A percentile compares a stretch with the other conserved stretches of the same genome.
Conservation (phyloP, 2,797 vertebrate genomes). For the Moxostoma hubbsi region DNA sequence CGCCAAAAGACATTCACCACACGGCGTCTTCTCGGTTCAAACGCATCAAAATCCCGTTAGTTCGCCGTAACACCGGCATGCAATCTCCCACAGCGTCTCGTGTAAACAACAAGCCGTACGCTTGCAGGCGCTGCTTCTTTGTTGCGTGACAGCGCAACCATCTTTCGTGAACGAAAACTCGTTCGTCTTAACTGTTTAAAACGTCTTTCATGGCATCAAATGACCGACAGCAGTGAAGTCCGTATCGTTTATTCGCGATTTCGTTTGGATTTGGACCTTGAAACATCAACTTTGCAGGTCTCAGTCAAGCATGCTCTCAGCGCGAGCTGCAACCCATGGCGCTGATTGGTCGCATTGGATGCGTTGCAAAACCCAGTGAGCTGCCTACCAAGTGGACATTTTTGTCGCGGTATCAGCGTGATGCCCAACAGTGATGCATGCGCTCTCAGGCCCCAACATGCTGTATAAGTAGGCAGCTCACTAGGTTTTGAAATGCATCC, state of each 20-base stretch:
- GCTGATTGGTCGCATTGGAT: conserved; percentile 66
- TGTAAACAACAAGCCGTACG: conserved; percentile 4
- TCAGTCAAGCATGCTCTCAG: conserved; percentile 64
- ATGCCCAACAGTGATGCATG: too few species aligned
- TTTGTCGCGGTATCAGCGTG: too few species aligned
- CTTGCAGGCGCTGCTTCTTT: background rate
- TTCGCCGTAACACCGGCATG: background rate
- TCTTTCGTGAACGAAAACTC: conserved; percentile 32
- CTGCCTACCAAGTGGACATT: background rate
- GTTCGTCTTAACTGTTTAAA: conserved; percentile 5
- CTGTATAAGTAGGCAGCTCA: background rate
- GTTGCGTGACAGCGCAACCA: conserved; percentile 3
- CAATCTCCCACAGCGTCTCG: conserved; percentile 2
- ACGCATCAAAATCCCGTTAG: background rate
- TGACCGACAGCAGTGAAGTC: background rate
- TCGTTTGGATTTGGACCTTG: background rate
- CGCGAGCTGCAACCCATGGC: background rate
- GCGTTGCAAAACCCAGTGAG: background rate
- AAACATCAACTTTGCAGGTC: conserved; percentile 2
- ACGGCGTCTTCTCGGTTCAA: background rate
- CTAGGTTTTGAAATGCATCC: background rate
- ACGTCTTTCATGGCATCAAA: background rate
- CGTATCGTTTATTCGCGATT: background rate
- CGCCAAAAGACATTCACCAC: background rate
- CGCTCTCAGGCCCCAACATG: background rate